Base-by-base conservation (phyloP, 2,797 vertebrate genomes). In the Lerista edwardsae region DNA sequence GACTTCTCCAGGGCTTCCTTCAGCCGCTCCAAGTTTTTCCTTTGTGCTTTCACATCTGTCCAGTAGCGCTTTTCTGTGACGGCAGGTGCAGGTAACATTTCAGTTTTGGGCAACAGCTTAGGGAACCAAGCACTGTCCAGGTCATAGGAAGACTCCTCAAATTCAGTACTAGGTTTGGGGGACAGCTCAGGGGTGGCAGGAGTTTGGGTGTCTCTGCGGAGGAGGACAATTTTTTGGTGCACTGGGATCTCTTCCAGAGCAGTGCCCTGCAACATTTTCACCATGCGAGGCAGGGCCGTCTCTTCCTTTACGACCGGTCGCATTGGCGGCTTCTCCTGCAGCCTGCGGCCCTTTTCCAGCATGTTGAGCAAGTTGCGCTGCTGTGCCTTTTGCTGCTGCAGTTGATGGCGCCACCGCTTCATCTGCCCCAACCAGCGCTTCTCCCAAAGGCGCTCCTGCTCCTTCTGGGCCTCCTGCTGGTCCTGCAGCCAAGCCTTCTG, bases 1-100 rank as follows among this genome's bases (percentile, higher is more conserved):
- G 81, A 82, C 47, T 59, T 83, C 86, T 90, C 84, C 65, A 41
- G 64, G 3, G 89, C 93, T 81, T 92, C 79, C 76, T 81, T 84
- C 84, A 95, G 87, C 61, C 94, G 74, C 51, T 85, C 84, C 69
- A 93, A 55, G 34, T 96, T 95, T 79, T 82, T 92, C 67, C 83
- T 93, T 78, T 95, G 94, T 73, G 88, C 88, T 6, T 87, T 82
- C 71, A 94, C 91, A 71, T 94, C 87, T 61, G 95, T 82, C 57
- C 89, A 90, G 81, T 92, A 94, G 17, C 67, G 88, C 55, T 91
- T 90, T 39, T 92, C 90, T 17, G 62, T 79, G 34, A 77, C 2
- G 1, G 36, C 74, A 27, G 8, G 47, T 23, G 47, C 59, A n/a
- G 79, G 31, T 51, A 36, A 23, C 6, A 19, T 41, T 15, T n/a